phyloP scores from a whole-genome alignment of 2,113 vertebrate genomes.

The Tragelaphus scriptus region DNA sequence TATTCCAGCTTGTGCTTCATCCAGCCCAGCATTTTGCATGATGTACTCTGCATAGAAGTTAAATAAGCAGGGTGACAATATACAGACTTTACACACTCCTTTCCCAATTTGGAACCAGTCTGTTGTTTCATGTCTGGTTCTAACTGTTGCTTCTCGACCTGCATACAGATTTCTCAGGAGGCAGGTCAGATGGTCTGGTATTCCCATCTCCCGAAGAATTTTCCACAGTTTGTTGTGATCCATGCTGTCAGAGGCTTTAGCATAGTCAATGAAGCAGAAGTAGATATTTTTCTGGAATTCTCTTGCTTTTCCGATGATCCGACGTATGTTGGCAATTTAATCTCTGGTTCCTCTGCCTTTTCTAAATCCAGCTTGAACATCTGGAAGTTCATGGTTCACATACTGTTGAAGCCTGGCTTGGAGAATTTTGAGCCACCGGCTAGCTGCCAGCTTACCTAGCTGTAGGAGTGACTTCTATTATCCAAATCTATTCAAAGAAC shows the following conservation, averaged over 20 bases:
- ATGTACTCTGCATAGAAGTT: background rate
- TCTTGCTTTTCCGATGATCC: background rate
- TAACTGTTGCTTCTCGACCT: background rate
- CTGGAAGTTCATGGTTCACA: background rate
- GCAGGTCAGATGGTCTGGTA: background rate
- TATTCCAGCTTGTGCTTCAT: background rate
- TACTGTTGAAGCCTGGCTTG: background rate
- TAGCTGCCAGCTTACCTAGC: background rate
- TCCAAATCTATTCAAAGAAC: background rate
- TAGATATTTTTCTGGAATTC: background rate
- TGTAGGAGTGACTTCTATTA: background rate
- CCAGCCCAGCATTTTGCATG: fast-evolving
- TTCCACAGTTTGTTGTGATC: background rate
- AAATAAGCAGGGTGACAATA: background rate
- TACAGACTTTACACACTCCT: background rate
- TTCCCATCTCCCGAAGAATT: background rate
- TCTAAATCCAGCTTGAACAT: background rate
- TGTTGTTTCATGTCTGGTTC: background rate
- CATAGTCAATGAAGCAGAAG: background rate
- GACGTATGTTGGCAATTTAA: background rate
- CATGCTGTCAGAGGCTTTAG: background rate
- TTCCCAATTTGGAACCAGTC: background rate
- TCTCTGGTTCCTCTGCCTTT: background rate
- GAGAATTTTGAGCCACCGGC: background rate
- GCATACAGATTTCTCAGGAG: background rate